A percentile compares a stretch with the other conserved stretches of the same genome.
Conservation (phyloP, 2,113 vertebrate genomes). For the Gnathonemus echidnorhynchus region DNA sequence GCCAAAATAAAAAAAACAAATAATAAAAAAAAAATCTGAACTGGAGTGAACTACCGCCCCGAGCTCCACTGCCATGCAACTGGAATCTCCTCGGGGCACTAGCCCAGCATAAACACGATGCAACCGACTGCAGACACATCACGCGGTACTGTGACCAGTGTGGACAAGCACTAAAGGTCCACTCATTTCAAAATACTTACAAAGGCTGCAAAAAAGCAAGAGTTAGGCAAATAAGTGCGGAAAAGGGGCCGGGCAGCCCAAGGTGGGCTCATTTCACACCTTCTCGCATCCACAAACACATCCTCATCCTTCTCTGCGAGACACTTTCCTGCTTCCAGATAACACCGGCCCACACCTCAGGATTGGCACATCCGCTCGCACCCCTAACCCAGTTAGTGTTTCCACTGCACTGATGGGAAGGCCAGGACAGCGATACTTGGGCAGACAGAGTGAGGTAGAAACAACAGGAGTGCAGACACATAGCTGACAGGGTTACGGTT, state of each 20-base stretch:
- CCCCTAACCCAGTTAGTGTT: constrained; percentile 44
- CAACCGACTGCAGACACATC: not conserved
- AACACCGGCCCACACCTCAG: constrained; percentile 41
- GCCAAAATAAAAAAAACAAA: not conserved
- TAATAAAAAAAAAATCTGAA: not conserved
- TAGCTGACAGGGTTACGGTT: constrained; percentile 29
- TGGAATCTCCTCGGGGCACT: not conserved
- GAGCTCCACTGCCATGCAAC: not conserved
- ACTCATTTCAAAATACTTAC: not conserved
- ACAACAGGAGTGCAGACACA: constrained; percentile 20
- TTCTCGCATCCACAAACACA: constrained; percentile 13
- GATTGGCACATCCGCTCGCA: constrained; percentile 43
- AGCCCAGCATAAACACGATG: not conserved
- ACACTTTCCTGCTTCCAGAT: constrained; percentile 36
- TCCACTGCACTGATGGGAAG: constrained; percentile 29
- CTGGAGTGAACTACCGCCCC: not conserved
- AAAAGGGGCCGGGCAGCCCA: not conserved
- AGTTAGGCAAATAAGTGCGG: not conserved
- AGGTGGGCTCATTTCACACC: not conserved
- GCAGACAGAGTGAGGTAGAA: constrained; percentile 47
- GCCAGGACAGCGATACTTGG: not conserved
- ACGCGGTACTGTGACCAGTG: not conserved
- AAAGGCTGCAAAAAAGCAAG: not conserved
- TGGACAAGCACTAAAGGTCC: not conserved
- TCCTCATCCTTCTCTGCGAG: constrained; percentile 26